Evolutionary conservation across 1,140 invertebrate genomes (phyloP), one percentile per base, ranked within the genome.

Genomic region (Microplitis mediator): DNA sequence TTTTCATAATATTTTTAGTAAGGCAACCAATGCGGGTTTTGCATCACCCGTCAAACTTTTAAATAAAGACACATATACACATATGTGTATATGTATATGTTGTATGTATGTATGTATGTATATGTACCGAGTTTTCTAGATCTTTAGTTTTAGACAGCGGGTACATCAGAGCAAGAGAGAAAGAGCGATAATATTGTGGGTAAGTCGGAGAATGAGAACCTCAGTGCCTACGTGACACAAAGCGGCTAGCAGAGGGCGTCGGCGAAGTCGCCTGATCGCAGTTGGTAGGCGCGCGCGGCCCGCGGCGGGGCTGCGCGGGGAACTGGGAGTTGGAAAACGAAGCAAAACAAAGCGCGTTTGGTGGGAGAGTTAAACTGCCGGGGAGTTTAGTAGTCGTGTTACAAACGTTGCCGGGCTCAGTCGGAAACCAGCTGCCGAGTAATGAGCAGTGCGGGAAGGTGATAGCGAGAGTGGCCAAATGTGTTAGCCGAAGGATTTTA

Each of bases 401-500:
- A 80, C 81, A 82, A 83, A 81, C n/a, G 71, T 85, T 85, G 78
- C 23, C 35, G 65, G 65, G 69, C 71, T 84, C 82, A 86, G 85
- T 87, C 84, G 85, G 85, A 85, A 87, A 87, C 83, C 84, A 87
- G 77, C 85, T 87, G 85, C 83, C 82, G 85, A 75, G 64, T 75
- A 64, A 56, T 64, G 74, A 85, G 84, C 85, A 87, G 84, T 84
- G 81, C 84, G 82, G 85, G 82, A 87, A 80, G 84, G 85, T 86
- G 77, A 82, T 82, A 75, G 84, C 31, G 72, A 81, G 78, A 69
- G 81, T 77, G 77, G 77, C 80, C 84, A 78, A 82, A 87, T 87
- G 85, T 84, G 82, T 83, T 87, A 86, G 81, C 79, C 77, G 80
- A 81, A 77, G 77, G 79, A 78, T 80, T 78, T 84, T 87, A 85